A percentile compares a stretch with the other conserved stretches of the same genome.
phyloP scores from a whole-genome alignment of 2,888 invertebrate genomes.

The Microplitis manilae region DNA sequence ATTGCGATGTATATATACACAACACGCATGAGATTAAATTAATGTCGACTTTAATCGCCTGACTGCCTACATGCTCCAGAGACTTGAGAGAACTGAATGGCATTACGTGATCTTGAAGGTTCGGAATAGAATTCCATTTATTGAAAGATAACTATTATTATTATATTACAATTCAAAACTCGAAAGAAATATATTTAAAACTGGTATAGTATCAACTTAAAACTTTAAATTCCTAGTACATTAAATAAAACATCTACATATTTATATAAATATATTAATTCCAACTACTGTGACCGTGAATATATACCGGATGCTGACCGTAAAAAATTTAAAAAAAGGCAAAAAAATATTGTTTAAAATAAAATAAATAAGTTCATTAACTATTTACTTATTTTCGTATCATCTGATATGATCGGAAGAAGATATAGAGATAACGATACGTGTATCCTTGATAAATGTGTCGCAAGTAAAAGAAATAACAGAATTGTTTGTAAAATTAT shows the following conservation, averaged over 20 bases:
- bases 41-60: conserved; percentile 32
- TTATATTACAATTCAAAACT: not conserved
- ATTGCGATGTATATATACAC: conserved; percentile 18
- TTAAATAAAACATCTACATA: not conserved
- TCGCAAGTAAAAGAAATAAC: conserved; percentile 27
- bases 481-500: conserved; percentile 23
- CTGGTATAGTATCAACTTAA: not conserved
- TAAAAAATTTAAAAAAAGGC: no score
- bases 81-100: conserved; percentile 24
- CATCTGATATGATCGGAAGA: not conserved
- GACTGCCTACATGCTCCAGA: conserved; percentile 30
- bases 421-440: conserved; percentile 12
- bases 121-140: conserved; percentile 31
- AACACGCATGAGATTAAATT: conserved; percentile 23
- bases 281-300: not conserved
- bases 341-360: not conserved
- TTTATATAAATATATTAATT: no score
- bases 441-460: conserved; percentile 4
- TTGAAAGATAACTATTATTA: conserved; percentile 18
- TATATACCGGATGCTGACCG: not conserved
- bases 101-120: conserved; percentile 23
- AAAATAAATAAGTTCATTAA: not conserved
- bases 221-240: not conserved
- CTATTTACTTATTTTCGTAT: not conserved
- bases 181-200: not conserved